Evolutionary conservation across 2,113 vertebrate genomes (phyloP).

Genomic region (Oceanodroma tethys): DNA sequence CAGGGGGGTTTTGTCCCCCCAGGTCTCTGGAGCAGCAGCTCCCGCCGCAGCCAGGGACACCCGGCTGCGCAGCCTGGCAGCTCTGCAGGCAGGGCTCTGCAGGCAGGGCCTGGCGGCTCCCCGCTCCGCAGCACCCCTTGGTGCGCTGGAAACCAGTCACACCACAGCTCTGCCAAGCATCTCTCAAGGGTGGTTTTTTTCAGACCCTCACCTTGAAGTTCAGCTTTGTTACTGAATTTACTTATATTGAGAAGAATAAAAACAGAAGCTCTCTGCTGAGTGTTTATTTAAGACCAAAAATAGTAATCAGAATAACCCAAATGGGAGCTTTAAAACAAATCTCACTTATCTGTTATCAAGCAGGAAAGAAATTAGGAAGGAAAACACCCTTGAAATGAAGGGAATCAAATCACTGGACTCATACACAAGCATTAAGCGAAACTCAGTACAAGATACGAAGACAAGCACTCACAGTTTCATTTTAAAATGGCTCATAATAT

Average conservation of each 20-base stretch:
- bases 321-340: background rate
- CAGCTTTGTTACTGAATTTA: background rate
- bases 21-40: background rate
- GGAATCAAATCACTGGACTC: background rate
- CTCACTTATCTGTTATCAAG: background rate
- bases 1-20: background rate
- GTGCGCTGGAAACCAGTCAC: background rate
- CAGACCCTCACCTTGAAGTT: background rate
- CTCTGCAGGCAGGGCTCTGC: background rate
- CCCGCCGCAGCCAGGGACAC: background rate
- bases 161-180: background rate
- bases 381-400: background rate
- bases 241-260: background rate
- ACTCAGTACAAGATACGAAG: background rate
- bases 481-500: background rate
- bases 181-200: background rate
- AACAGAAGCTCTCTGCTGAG: background rate
- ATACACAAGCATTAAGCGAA: background rate
- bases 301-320: background rate
- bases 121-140: background rate
- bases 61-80: background rate
- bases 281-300: background rate
- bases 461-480: background rate
- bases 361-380: background rate
- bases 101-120: background rate